Evolutionary conservation across 30 jellyfish, hydroid and myxozoan species (phyloP).

Genomic region (Aurelia sp.): DNA sequence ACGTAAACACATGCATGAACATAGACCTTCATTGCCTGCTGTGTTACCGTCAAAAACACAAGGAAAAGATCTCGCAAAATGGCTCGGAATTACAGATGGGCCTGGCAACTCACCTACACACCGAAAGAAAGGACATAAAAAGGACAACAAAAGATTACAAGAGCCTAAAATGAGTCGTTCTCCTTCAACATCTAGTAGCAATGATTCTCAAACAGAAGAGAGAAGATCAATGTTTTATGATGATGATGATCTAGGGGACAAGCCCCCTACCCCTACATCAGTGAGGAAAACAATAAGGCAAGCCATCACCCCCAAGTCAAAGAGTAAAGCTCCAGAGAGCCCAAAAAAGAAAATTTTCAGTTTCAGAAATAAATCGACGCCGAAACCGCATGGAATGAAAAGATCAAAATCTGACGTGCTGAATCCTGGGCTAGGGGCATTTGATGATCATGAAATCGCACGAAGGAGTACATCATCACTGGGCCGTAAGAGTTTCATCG

Average conservation of each 20-base stretch:
- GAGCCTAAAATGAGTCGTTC: slow-evolving; percentile 66
- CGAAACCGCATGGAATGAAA: slow-evolving; percentile 57
- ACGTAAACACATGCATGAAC: slow-evolving; percentile 35
- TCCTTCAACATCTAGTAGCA: slow-evolving; percentile 73
- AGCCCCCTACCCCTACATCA: slow-evolving; percentile 53
- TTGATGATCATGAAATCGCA: slow-evolving; percentile 19
- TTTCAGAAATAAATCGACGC: slow-evolving; percentile 34
- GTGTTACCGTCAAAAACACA: slow-evolving; percentile 29
- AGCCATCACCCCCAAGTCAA: slow-evolving; percentile 56
- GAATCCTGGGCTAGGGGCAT: slow-evolving; percentile 24
- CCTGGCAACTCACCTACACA: background rate
- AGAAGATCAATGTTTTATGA: slow-evolving; percentile 49
- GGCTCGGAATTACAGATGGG: slow-evolving; percentile 48
- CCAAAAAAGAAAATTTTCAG: slow-evolving; percentile 55
- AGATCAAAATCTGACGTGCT: slow-evolving; percentile 76
- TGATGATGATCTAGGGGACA: slow-evolving; percentile 37
- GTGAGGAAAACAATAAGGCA: slow-evolving; percentile 29
- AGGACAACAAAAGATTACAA: slow-evolving; percentile 27
- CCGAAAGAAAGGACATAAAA: slow-evolving; percentile 29
- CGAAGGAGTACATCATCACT: background rate
- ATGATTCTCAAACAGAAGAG: slow-evolving; percentile 58
- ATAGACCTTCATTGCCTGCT: slow-evolving; percentile 69
- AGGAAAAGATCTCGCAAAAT: slow-evolving; percentile 50
- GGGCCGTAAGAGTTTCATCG: slow-evolving; percentile 20
- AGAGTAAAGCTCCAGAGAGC: slow-evolving; percentile 37